Conservation (phyloP, 2,888 invertebrate genomes). For the Ypsolopha scabrella region DNA sequence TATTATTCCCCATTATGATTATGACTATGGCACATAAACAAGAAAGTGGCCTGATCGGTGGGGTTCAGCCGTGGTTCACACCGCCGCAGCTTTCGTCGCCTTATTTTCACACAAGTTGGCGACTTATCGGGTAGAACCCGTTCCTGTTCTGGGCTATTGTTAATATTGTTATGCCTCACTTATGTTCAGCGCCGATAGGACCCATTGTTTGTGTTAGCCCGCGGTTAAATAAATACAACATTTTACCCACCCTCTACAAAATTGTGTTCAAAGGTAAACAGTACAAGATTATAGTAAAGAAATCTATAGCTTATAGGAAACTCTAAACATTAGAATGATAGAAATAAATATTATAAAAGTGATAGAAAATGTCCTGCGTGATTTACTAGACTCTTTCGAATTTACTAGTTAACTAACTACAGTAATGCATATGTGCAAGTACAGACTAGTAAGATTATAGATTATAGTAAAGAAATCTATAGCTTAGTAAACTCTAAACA, state of each 20-base stretch:
- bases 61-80: conserved; percentile 33
- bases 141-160: conserved; percentile 1
- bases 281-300: too few species aligned
- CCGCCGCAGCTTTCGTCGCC: conserved; percentile 12
- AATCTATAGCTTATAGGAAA: too few species aligned
- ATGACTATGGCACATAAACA: conserved; percentile 41
- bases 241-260: background rate
- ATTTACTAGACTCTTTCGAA: too few species aligned
- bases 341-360: too few species aligned
- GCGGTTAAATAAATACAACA: background rate
- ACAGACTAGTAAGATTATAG: too few species aligned
- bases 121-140: conserved; percentile 17
- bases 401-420: too few species aligned
- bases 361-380: too few species aligned
- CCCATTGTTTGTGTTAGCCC: background rate
- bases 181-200: background rate
- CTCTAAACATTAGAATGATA: too few species aligned
- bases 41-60: conserved; percentile 40
- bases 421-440: too few species aligned
- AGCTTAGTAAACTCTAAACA: too few species aligned
- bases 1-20: conserved; percentile 55
- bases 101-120: conserved; percentile 44
- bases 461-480: too few species aligned
- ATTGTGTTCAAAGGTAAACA: too few species aligned
- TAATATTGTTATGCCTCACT: background rate